These are phyloP conservation scores for Nineta flava DNA, from an alignment of 2,888 invertebrate genomes.

Conservation along the genomic window DNA sequence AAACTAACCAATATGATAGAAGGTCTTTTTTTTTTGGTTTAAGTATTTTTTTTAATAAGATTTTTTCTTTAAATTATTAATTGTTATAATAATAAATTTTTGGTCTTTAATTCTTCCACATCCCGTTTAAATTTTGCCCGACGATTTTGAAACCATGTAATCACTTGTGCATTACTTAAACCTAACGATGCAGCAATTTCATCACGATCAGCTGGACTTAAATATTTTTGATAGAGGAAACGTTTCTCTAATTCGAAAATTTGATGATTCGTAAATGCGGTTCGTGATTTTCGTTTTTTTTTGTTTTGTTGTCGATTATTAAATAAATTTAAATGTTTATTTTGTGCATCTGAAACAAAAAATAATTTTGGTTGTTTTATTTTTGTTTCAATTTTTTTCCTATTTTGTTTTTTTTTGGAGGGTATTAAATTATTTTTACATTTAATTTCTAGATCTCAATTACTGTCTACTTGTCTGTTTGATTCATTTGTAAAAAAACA, in stretches of 20 bases:
- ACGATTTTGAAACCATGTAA: conserved; percentile 94
- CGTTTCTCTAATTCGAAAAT: conserved; percentile 96
- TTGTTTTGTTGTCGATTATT: conserved; percentile 83
- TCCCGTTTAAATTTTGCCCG: conserved; percentile 90
- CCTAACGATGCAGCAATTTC: conserved; percentile 93
- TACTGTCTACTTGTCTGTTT: too few relatives aligned
- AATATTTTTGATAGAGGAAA: conserved; percentile 94
- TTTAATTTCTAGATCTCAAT: too few relatives aligned
- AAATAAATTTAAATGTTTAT: conserved; percentile 77
- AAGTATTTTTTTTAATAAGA: too few relatives aligned
- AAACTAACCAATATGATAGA: too few relatives aligned
- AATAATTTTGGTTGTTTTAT: conserved; percentile 14
- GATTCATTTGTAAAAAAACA: too few relatives aligned
- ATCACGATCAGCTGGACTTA: conserved; percentile 93
- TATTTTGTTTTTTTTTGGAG: too few relatives aligned
- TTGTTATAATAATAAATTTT: too few relatives aligned
- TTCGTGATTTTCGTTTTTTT: conserved; percentile 93
- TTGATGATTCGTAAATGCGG: conserved; percentile 97
- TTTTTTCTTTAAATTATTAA: too few relatives aligned
- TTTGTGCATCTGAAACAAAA: conserved; percentile 67
- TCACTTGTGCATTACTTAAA: conserved; percentile 94
- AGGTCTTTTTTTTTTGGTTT: too few relatives aligned
- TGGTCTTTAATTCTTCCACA: conserved; percentile 83
- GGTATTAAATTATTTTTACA: too few relatives aligned
- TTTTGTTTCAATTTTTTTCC: too few relatives aligned